Conservation (phyloP, 2,888 invertebrate genomes). For the Empis livida region DNA sequence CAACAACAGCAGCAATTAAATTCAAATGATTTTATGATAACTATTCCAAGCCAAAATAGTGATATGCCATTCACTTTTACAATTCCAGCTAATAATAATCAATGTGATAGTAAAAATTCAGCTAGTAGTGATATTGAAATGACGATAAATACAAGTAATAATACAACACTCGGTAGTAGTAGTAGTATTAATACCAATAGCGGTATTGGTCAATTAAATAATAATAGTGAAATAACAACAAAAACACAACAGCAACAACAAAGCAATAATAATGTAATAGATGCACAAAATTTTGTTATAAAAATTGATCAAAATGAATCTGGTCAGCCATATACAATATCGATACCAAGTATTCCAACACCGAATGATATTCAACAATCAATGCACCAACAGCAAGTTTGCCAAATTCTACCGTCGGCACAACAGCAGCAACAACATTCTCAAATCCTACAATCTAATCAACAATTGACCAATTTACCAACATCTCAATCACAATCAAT, state of each 20-base stretch:
- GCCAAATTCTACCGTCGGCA: background rate
- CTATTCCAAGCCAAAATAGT: slow-evolving; percentile 34
- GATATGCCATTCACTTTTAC: slow-evolving; percentile 34
- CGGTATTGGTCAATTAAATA: background rate
- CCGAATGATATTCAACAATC: slow-evolving; percentile 29
- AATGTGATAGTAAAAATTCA: slow-evolving; percentile 10
- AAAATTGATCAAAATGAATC: slow-evolving; percentile 33
- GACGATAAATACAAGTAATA: background rate
- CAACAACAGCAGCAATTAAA: slow-evolving; percentile 11
- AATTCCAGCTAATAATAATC: slow-evolving; percentile 27
- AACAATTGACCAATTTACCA: background rate
- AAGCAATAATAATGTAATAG: slow-evolving; percentile 16
- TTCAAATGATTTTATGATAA: slow-evolving; percentile 31
- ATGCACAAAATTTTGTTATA: slow-evolving; percentile 33
- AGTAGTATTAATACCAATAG: background rate
- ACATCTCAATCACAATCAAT: slow-evolving; percentile 9
- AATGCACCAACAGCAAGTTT: slow-evolving; percentile 7
- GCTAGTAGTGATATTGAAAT: background rate
- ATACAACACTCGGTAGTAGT: background rate
- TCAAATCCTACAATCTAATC: slow-evolving; percentile 1
- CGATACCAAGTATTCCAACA: slow-evolving; percentile 34
- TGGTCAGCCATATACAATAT: slow-evolving; percentile 33
- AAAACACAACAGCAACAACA: background rate
- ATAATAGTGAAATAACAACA: background rate
- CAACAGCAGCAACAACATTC: slow-evolving; percentile 3